A percentile compares a stretch with the other conserved stretches of the same genome.
Conservation (phyloP, 2,113 vertebrate genomes). For the Ia io region DNA sequence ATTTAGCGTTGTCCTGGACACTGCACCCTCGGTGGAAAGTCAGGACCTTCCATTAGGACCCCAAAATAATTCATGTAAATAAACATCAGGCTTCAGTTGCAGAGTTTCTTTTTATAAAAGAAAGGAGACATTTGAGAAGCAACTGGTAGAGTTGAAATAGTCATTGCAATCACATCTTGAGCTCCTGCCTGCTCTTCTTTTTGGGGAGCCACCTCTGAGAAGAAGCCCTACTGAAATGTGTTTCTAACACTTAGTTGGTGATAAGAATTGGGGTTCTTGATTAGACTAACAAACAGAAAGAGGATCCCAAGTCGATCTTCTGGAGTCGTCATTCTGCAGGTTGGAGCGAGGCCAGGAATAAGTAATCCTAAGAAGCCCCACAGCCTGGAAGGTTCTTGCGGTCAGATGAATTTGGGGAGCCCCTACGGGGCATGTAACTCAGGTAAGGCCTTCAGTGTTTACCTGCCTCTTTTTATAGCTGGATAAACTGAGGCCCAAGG, state of each 20-base stretch:
- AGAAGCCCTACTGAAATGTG: background rate
- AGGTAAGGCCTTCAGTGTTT: background rate
- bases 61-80: slow-evolving; percentile 7
- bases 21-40: background rate
- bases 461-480: background rate
- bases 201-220: background rate
- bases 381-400: background rate
- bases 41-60: background rate
- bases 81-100: background rate
- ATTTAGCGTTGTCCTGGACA: background rate
- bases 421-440: accelerated
- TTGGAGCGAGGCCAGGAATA: background rate
- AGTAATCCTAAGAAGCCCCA: background rate
- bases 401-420: background rate
- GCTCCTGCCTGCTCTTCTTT: background rate
- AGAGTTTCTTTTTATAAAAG: slow-evolving; percentile 31
- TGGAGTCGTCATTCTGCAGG: background rate
- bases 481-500: background rate
- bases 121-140: background rate
- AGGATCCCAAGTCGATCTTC: background rate
- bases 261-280: background rate
- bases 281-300: background rate
- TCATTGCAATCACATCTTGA: background rate
- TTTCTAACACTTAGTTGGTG: background rate
- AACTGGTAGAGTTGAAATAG: background rate